Percentiles rank a stretch among this genome's conserved stretches.
These are phyloP conservation scores for Okapia johnstoni DNA, from an alignment of 2,113 vertebrate genomes.

Conservation along the genomic window DNA sequence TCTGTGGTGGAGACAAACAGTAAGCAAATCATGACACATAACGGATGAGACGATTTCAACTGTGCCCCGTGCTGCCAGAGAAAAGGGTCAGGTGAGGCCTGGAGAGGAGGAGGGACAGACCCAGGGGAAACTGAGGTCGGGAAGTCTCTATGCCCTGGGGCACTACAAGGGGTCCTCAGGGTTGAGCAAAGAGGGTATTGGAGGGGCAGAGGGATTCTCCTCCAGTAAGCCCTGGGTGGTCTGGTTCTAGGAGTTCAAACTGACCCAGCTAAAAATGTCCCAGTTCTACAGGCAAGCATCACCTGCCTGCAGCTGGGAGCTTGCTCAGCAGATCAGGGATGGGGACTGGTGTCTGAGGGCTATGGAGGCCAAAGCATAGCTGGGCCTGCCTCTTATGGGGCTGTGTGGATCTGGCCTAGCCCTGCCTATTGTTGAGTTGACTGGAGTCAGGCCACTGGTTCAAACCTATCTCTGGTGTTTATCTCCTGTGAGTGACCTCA, in stretches of 20 bases:
- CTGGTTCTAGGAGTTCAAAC: neutral
- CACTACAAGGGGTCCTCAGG: neutral
- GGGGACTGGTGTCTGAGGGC: neutral
- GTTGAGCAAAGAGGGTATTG: neutral
- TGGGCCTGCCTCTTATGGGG: neutral
- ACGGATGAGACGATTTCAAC: neutral
- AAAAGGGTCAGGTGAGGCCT: neutral
- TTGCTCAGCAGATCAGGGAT: neutral
- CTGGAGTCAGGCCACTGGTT: neutral
- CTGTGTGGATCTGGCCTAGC: neutral
- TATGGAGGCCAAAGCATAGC: neutral
- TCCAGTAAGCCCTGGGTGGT: neutral
- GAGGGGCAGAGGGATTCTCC: neutral
- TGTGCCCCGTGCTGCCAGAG: neutral
- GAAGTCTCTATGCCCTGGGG: neutral
- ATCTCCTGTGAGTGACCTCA: neutral
- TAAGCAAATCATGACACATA: accelerated
- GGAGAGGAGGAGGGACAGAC: neutral
- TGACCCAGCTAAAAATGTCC: neutral
- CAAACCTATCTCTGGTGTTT: neutral
- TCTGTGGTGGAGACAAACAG: neutral
- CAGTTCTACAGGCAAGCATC: neutral
- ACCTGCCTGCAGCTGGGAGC: neutral
- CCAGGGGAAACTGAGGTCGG: neutral
- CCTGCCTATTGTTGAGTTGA: no score